A percentile compares a stretch with the other conserved stretches of the same genome.
phyloP scores from a whole-genome alignment of 2,113 vertebrate genomes.

The Siniperca chuatsi region DNA sequence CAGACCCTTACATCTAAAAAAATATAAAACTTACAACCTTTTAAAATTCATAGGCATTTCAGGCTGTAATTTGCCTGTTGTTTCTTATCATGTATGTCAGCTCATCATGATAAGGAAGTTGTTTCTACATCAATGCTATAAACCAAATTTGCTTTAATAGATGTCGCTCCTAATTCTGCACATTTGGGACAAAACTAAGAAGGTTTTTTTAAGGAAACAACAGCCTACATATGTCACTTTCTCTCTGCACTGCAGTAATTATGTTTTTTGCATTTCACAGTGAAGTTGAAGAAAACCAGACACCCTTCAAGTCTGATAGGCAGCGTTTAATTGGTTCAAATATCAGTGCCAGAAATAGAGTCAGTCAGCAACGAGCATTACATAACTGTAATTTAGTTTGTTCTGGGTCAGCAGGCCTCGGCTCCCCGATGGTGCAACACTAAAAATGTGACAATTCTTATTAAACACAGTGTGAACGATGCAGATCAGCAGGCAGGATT shows the following conservation, averaged over 20 bases:
- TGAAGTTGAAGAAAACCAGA: conserved; percentile 61
- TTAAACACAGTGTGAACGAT: conserved; percentile 60
- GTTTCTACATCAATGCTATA: background rate
- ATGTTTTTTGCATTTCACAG: conserved; percentile 42
- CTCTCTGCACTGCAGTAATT: conserved; percentile 43
- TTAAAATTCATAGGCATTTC: background rate
- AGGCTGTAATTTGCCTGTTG: background rate
- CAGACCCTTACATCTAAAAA: background rate
- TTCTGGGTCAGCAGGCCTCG: conserved; percentile 73
- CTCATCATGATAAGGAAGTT: background rate
- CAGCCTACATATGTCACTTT: conserved; percentile 48
- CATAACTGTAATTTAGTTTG: conserved; percentile 73
- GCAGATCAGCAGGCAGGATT: conserved; percentile 55
- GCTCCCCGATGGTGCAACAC: conserved; percentile 44
- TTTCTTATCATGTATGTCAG: background rate
- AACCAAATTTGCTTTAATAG: background rate
- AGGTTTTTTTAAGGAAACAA: conserved; percentile 14
- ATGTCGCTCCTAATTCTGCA: conserved; percentile 1
- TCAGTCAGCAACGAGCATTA: conserved; percentile 55
- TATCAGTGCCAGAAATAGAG: conserved; percentile 71
- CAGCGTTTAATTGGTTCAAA: conserved; percentile 74
- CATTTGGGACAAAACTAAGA: conserved; percentile 17
- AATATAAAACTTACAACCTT: background rate
- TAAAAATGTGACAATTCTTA: conserved; percentile 66
- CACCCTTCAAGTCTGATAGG: conserved; percentile 68